Evolutionary conservation across 2,797 vertebrate species (phyloP).

Genomic region (Melopsittacus undulatus): DNA sequence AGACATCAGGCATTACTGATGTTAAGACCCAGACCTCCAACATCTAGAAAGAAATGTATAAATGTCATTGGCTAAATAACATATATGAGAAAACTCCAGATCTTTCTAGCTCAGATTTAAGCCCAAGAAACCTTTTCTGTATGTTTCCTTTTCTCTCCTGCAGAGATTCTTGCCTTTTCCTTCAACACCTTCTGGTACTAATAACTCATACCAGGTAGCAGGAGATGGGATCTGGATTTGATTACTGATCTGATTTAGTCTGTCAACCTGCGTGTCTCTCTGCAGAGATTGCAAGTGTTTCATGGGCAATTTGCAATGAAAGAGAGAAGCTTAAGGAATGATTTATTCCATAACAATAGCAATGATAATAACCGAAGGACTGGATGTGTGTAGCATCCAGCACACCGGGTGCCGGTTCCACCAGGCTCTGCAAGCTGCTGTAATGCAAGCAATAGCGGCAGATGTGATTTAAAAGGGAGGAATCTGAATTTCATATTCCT

Average conservation of each 20-base stretch:
- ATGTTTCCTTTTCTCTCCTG: background rate
- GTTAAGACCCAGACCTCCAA: background rate
- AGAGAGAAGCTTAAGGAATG: slow-evolving; percentile 43
- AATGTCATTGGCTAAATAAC: background rate
- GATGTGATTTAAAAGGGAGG: background rate
- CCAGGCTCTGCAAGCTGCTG: background rate
- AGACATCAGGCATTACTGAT: background rate
- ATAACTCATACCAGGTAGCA: slow-evolving; percentile 35
- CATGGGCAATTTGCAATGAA: slow-evolving; percentile 58
- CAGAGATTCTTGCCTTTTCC: background rate
- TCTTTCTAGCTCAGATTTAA: background rate
- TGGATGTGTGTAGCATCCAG: slow-evolving; percentile 24
- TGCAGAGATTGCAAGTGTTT: slow-evolving; percentile 44
- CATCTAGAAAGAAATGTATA: background rate
- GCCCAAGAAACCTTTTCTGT: background rate
- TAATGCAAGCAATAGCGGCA: background rate
- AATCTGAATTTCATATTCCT: background rate
- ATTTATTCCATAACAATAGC: slow-evolving; percentile 39
- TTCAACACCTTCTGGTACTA: background rate
- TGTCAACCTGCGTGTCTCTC: slow-evolving; percentile 6
- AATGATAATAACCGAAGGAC: background rate
- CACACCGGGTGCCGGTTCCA: background rate
- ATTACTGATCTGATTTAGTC: slow-evolving; percentile 58
- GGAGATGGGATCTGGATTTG: slow-evolving; percentile 27
- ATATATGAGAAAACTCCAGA: background rate